These are phyloP conservation scores for Euplagia quadripunctaria DNA, from an alignment of 2,888 invertebrate genomes.

Conservation along the genomic window DNA sequence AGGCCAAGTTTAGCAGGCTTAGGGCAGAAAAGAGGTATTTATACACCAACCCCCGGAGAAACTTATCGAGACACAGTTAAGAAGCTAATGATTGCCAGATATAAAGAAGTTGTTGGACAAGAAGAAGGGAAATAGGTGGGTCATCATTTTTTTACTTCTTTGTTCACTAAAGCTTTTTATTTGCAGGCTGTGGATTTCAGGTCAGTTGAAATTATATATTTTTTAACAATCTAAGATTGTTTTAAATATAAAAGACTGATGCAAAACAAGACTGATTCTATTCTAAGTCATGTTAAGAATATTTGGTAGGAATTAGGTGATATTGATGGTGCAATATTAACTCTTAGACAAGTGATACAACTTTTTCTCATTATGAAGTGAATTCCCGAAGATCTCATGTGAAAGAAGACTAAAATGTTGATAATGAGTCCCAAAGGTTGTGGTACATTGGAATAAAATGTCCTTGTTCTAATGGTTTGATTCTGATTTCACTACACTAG, in stretches of 20 bases:
- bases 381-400: constrained; percentile 34
- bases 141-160: constrained; percentile 30
- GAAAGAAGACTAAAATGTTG: constrained; percentile 25
- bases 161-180: constrained; percentile 32
- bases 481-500: constrained; percentile 83
- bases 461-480: constrained; percentile 77
- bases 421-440: constrained; percentile 42
- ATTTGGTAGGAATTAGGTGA: constrained; percentile 14
- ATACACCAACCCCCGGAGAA: constrained; percentile 93
- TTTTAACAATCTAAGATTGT: constrained; percentile 9
- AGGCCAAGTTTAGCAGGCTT: constrained; percentile 93
- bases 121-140: constrained; percentile 84
- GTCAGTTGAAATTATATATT: constrained; percentile 60
- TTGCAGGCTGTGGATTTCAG: constrained; percentile 68
- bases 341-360: not conserved
- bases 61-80: constrained; percentile 96
- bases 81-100: constrained; percentile 95
- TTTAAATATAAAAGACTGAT: constrained; percentile 1
- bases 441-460: constrained; percentile 43
- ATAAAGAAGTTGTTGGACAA: constrained; percentile 92
- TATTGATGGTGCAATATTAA: constrained; percentile 14
- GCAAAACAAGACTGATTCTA: constrained; percentile 18
- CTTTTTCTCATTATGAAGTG: constrained; percentile 11
- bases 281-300: constrained; percentile 5
- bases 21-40: constrained; percentile 93